phyloP scores from a whole-genome alignment of 2,888 invertebrate species.

The Romanomermis culicivorax region DNA sequence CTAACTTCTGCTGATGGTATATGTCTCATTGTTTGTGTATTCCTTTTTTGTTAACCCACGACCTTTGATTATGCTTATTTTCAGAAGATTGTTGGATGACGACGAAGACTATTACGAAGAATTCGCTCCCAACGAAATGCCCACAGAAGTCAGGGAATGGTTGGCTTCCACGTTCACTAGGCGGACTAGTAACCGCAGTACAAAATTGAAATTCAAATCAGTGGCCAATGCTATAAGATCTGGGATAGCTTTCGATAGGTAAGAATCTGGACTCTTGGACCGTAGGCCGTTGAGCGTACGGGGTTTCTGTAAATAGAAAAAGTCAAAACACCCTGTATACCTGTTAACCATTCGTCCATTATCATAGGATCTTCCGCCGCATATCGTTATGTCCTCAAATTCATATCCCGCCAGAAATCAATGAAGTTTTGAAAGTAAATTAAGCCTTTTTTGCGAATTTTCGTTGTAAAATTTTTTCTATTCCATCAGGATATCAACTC shows the following conservation, averaged over 20 bases:
- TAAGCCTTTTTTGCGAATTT: background rate
- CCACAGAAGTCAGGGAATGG: slow-evolving; percentile 81
- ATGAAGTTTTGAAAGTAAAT: background rate
- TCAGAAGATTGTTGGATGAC: background rate
- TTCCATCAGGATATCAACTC: slow-evolving; percentile 58
- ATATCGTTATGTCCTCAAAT: background rate
- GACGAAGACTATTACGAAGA: slow-evolving; percentile 81
- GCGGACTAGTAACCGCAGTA: background rate
- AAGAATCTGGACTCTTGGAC: too few species aligned
- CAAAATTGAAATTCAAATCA: slow-evolving; percentile 49
- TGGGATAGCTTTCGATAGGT: slow-evolving; percentile 74
- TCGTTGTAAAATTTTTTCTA: slow-evolving; percentile 2
- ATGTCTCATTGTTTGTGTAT: too few species aligned
- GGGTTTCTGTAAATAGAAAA: too few species aligned
- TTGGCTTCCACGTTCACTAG: slow-evolving; percentile 76
- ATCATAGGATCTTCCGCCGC: background rate
- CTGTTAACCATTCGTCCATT: too few species aligned
- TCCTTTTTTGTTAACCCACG: too few species aligned
- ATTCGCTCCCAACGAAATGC: slow-evolving; percentile 77
- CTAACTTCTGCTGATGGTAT: too few species aligned
- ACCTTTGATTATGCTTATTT: background rate
- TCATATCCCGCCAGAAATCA: background rate
- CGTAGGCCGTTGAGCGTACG: too few species aligned
- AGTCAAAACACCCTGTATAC: too few species aligned
- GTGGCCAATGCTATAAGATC: slow-evolving; percentile 89